Conservation (phyloP, 2,888 invertebrate species). For the Melolontha melolontha region DNA sequence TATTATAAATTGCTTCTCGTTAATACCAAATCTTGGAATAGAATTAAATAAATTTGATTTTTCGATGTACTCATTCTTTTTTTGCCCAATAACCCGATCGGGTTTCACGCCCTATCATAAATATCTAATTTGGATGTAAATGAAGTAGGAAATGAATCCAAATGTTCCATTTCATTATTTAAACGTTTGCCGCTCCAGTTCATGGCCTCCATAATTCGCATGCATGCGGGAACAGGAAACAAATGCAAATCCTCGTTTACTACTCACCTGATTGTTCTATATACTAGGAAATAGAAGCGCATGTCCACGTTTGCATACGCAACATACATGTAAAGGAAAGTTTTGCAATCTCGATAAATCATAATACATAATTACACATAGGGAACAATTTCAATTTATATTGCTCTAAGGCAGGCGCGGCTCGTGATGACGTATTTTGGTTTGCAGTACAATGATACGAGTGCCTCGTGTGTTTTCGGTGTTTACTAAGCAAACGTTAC, state of each 20-base stretch:
- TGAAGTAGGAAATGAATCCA: conserved; percentile 19
- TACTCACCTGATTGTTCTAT: conserved; percentile 10
- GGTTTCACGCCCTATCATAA: neutral
- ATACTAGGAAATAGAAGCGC: conserved; percentile 8
- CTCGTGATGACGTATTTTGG: too few species aligned
- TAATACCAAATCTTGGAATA: too few species aligned
- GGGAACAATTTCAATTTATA: neutral
- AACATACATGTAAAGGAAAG: conserved; percentile 1
- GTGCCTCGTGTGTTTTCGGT: too few species aligned
- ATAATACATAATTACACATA: conserved; percentile 16
- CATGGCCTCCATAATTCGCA: conserved; percentile 1
- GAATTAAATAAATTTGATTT: too few species aligned
- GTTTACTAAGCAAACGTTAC: too few species aligned
- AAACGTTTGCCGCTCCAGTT: conserved; percentile 20
- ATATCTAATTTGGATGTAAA: conserved; percentile 17
- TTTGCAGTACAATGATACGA: too few species aligned
- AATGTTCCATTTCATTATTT: conserved; percentile 7
- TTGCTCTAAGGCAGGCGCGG: neutral
- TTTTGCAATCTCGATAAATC: conserved; percentile 19
- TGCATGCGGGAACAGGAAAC: conserved; percentile 28
- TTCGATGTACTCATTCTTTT: too few species aligned
- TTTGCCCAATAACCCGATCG: neutral
- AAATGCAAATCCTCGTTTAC: conserved; percentile 21
- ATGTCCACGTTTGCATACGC: too few species aligned
- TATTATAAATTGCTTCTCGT: too few species aligned